Base-by-base conservation (phyloP, 2,888 invertebrate species). In the Drosophila sordidula region DNA sequence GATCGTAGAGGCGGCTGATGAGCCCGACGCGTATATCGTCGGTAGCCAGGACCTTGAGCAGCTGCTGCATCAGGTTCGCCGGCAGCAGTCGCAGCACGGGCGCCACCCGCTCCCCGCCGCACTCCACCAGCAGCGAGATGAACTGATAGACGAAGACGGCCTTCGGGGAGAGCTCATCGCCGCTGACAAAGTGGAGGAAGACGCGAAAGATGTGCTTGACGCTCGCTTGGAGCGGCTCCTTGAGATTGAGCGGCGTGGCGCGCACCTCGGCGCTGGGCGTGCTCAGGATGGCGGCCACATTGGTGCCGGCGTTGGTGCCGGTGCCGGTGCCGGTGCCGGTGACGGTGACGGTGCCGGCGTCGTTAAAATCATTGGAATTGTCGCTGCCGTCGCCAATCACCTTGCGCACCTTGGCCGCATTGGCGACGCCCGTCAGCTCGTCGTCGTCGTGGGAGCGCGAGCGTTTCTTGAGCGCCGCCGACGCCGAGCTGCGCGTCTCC, bases 141-240 rank as follows among this genome's bases (percentile, higher is more conserved):
- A 97, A 95, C 87, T 96, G 95, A 80, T 96, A 94, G 58, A 97
- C 95, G 89, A 97, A 97, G 90, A 96, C 95, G 0, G 96, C 96
- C 90, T 96, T 96, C 52, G 96, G 96, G 0, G 96, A 96, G 0
- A 97, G 94, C 81, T 96, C 95, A n/a, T 96, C 96, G 59, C 88
- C 90, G 34, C 83, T 80, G 8, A 91, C 95, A 52, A 96, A 93
- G 76, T 95, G 94, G 29, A 95, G 94, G 84, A 97, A 96, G 32
- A 95, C 95, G 64, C 94, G 94, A 80, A 95, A 95, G n/a, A 97
- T 92, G 67, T 94, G 94, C 66, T 95, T 95, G 22, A 97, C 92
- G 14, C 95, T 94, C 0, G 94, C 93, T 63, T 94, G 93, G 9
- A 96, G 91, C 0, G 95, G 95, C 78, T 96, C 95, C 78, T 94